phyloP scores from a whole-genome alignment of 2,888 invertebrate genomes.

The Lepeophtheirus nordmannii region DNA sequence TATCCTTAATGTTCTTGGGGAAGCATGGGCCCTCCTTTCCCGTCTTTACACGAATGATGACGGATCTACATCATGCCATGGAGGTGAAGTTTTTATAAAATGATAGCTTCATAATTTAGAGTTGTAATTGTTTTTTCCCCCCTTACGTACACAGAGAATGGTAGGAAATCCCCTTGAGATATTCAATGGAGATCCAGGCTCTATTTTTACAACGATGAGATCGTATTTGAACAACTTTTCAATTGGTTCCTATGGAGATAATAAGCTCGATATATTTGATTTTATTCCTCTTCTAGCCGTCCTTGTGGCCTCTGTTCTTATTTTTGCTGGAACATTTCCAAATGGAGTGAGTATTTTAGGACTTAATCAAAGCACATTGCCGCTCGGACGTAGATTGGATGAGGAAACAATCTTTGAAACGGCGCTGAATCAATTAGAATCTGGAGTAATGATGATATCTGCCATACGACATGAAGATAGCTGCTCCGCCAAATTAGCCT shows the following conservation, averaged over 20 bases:
- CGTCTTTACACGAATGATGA: neutral
- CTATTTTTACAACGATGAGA: neutral
- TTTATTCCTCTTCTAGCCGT: slow-evolving; percentile 10
- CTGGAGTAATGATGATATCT: slow-evolving; percentile 10
- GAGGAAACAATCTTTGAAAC: neutral
- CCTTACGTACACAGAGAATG: neutral
- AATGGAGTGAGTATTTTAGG: slow-evolving; percentile 1
- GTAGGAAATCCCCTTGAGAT: neutral
- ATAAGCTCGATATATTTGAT: slow-evolving; percentile 5
- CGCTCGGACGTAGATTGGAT: slow-evolving; percentile 6
- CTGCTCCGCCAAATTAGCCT: slow-evolving; percentile 12
- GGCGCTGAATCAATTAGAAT: neutral
- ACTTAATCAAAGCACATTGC: neutral
- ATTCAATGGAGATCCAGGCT: neutral
- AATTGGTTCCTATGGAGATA: neutral
- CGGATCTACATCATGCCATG: neutral
- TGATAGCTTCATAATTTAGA: neutral
- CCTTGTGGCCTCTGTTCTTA: slow-evolving; percentile 2
- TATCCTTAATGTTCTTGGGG: neutral
- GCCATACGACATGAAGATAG: slow-evolving; percentile 2
- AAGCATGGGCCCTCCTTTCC: neutral
- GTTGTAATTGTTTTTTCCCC: no score
- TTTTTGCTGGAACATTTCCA: slow-evolving; percentile 8
- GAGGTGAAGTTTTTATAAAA: neutral
- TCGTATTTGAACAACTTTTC: neutral